A percentile compares a stretch with the other conserved stretches of the same genome.
Evolutionary conservation across 2,888 invertebrate species (phyloP).

Genomic region (Ptychoptera contaminata): DNA sequence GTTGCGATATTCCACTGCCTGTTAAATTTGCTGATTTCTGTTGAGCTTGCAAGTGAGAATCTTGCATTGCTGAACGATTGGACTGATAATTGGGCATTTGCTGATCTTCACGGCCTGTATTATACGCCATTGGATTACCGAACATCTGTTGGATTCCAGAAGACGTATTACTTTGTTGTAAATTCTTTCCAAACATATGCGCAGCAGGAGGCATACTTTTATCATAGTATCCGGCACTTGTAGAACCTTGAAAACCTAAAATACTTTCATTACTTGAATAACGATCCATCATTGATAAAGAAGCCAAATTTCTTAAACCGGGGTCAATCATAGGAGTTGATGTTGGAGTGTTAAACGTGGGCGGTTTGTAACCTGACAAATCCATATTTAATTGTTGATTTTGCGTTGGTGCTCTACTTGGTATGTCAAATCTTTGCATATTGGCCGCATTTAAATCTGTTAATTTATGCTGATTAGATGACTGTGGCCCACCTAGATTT

Average conservation of each 20-base stretch:
- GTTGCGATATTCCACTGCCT: neutral
- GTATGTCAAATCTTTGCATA: neutral
- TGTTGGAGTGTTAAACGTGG: conserved; percentile 22
- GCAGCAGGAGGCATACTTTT: conserved; percentile 43
- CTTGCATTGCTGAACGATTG: conserved; percentile 3
- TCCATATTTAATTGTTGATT: conserved; percentile 11
- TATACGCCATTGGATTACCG: conserved; percentile 12
- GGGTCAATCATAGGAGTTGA: conserved; percentile 13
- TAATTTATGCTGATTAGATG: conserved; percentile 6
- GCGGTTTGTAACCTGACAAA: conserved; percentile 10
- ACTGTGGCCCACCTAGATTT: conserved; percentile 4
- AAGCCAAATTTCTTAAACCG: conserved; percentile 8
- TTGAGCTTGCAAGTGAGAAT: conserved; percentile 2
- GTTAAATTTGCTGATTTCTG: conserved; percentile 4
- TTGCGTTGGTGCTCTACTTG: neutral
- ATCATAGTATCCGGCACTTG: conserved; percentile 34
- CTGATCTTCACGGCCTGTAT: conserved; percentile 9
- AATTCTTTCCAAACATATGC: conserved; percentile 39
- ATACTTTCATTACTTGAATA: conserved; percentile 17
- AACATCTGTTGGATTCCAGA: conserved; percentile 8
- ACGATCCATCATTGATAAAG: conserved; percentile 17
- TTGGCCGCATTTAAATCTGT: neutral
- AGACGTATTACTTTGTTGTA: conserved; percentile 26
- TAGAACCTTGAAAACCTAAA: conserved; percentile 18
- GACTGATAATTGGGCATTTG: conserved; percentile 6